These are phyloP conservation scores for Halcyon chelicuti DNA, from an alignment of 2,797 vertebrate genomes.

Conservation along the genomic window DNA sequence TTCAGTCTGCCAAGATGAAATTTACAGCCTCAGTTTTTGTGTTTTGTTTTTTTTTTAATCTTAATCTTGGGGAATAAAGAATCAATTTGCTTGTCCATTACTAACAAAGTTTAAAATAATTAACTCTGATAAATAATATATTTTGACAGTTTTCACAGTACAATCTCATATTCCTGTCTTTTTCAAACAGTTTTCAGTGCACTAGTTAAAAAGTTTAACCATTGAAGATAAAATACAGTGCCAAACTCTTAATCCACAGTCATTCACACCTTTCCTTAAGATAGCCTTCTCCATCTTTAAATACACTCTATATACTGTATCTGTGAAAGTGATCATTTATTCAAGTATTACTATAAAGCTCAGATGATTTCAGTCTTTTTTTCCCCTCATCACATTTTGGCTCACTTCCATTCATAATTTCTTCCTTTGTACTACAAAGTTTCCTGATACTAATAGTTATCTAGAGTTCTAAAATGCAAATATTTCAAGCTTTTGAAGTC, in stretches of 20 bases:
- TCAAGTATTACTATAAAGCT: background rate
- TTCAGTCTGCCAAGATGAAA: constrained; percentile 61
- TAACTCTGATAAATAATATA: constrained; percentile 78
- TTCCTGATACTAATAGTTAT: background rate
- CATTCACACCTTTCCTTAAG: background rate
- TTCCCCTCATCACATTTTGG: background rate
- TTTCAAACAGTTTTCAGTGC: constrained; percentile 81
- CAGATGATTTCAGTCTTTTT: background rate
- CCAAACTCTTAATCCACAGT: constrained; percentile 65
- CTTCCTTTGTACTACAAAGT: background rate
- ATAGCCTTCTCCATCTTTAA: background rate
- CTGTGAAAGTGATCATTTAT: background rate
- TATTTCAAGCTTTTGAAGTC: constrained; percentile 3
- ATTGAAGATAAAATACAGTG: constrained; percentile 73
- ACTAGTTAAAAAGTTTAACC: constrained; percentile 73
- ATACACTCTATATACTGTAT: background rate
- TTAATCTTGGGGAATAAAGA: constrained; percentile 55
- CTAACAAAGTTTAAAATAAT: constrained; percentile 77
- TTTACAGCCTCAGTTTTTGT: constrained; percentile 60
- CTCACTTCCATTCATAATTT: background rate
- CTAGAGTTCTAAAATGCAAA: background rate
- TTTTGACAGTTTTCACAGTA: constrained; percentile 80
- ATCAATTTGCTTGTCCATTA: constrained; percentile 68
- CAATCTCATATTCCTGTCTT: constrained; percentile 77
- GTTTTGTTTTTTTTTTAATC: background rate